Evolutionary conservation across 2,797 vertebrate genomes (phyloP), one percentile per base, ranked within the genome.

Genomic region (Telmatherina bonti): DNA sequence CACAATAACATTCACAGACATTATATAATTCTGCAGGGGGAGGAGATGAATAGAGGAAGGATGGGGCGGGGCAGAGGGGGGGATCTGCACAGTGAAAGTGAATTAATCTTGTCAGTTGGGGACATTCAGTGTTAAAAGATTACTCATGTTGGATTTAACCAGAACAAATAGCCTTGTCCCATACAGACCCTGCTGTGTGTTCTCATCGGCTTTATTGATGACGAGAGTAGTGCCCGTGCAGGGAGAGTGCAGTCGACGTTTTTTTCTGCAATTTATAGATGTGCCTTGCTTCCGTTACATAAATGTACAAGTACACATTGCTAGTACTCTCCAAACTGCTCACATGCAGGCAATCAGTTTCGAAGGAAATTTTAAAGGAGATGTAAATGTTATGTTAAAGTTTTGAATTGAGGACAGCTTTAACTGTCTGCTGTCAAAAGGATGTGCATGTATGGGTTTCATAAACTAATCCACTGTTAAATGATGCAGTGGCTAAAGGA

Each of bases 21-120:
- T 91, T 89, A 86, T 54, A 24, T 85, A 90, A 89, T 71, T 45
- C 61, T 13, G 9, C 56, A 31, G 73, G 53, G 74, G 59, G 66
- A 22, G 72, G 68, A 60, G 53, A 62, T 59, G n/a, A 15, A 62
- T 35, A 59, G 45, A 54, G 56, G 35, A 51, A 29, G 10, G 51
- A 54, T 53, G n/a, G n/a, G n/a, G 43, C 9, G 24, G 55, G 47
- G 24, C 52, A 41, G 51, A 53, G 35, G 65, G 49, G 60, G 62
- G 41, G 20, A 52, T 36, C 58, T 38, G 47, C 33, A 20, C 73
- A 54, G 70, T 67, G 59, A 75, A 67, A 81, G 73, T 59, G 64
- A 81, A 83, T 79, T 76, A 54, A 83, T 83, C 54, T 69, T 6
- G 67, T 79, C 83, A 81, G 70, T 77, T n/a, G 13, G 69, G 64